Percentiles rank a stretch among this genome's conserved stretches.
Conservation (phyloP, 2,888 invertebrate genomes). For the Orchestes rusci region DNA sequence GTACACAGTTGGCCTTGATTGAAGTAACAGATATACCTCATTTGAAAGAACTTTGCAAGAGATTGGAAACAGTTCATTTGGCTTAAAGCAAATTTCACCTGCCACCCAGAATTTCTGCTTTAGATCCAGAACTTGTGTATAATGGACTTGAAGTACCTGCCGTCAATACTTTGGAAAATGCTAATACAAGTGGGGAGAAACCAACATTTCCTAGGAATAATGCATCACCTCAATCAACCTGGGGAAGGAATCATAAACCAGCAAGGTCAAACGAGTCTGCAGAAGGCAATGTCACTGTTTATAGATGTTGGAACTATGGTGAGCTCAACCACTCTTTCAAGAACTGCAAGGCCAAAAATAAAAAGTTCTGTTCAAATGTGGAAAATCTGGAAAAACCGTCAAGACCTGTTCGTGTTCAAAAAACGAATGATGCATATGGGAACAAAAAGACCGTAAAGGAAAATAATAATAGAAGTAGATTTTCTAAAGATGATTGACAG, state of each 20-base stretch:
- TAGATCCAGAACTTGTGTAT: neutral
- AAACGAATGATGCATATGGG: too few species aligned
- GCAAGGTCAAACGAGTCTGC: neutral
- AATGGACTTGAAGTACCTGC: neutral
- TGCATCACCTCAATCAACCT: neutral
- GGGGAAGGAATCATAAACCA: neutral
- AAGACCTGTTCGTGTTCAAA: too few species aligned
- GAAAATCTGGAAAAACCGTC: neutral
- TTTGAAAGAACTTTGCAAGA: neutral
- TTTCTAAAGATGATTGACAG: too few species aligned
- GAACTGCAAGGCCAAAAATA: neutral
- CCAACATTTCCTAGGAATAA: neutral
- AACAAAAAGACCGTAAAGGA: too few species aligned
- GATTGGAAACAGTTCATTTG: neutral
- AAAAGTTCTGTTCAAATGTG: slow-evolving; percentile 1
- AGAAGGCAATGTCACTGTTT: neutral
- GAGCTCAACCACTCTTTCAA: neutral
- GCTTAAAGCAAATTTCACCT: neutral
- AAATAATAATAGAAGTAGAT: too few species aligned
- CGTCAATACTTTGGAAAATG: neutral
- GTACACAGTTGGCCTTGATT: neutral
- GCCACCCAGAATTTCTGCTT: neutral
- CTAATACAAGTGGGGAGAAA: neutral
- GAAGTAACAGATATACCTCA: neutral
- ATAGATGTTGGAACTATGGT: neutral